These are phyloP conservation scores for Aporrectodea caliginosa DNA, from an alignment of 1,140 invertebrate genomes.

Conservation along the genomic window DNA sequence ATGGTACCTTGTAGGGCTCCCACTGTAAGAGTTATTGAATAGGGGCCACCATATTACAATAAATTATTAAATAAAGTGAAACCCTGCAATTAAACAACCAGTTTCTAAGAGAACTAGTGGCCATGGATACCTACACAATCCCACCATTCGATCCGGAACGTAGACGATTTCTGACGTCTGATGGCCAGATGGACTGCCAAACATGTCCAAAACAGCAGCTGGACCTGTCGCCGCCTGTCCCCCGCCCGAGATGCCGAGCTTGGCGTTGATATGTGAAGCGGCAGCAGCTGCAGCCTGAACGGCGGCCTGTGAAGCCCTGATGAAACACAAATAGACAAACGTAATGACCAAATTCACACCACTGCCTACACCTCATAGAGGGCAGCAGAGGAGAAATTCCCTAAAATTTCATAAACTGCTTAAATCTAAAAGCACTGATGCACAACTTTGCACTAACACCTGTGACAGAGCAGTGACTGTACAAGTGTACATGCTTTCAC, in stretches of 20 bases:
- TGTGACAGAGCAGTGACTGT: background rate
- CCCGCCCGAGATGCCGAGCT: background rate
- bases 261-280: background rate
- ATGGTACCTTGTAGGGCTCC: too few relatives aligned
- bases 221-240: background rate
- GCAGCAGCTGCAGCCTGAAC: background rate
- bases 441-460: background rate
- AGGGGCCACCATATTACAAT: too few relatives aligned
- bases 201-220: background rate
- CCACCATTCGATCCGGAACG: conserved; percentile 87
- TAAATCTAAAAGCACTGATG: background rate
- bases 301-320: background rate
- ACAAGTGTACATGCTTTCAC: too few relatives aligned
- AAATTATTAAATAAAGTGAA: too few relatives aligned
- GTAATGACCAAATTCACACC: too few relatives aligned
- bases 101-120: conserved; percentile 39
- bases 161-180: conserved; percentile 8
- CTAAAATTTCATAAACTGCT: background rate
- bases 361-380: too few relatives aligned
- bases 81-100: conserved; percentile 64
- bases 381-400: background rate
- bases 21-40: too few relatives aligned
- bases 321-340: too few relatives aligned
- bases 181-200: background rate
- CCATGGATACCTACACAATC: conserved; percentile 70